Evolutionary conservation across 2,113 vertebrate species (phyloP).

Genomic region (Carassius auratus): DNA sequence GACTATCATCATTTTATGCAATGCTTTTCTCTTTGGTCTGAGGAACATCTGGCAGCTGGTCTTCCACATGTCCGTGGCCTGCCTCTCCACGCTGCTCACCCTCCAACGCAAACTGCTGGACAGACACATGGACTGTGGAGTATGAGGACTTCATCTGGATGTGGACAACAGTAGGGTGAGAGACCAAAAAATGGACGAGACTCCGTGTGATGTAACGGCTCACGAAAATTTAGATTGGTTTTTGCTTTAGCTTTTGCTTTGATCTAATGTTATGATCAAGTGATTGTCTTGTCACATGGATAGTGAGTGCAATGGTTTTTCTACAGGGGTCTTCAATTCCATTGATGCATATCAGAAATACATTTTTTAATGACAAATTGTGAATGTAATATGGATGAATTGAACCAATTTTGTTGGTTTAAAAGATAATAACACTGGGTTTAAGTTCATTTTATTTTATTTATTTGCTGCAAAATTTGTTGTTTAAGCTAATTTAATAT

Average conservation of each 20-base stretch:
- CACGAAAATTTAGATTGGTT: neutral
- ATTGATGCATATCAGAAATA: neutral
- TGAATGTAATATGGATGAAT: slow-evolving; percentile 12
- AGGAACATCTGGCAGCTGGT: slow-evolving; percentile 89
- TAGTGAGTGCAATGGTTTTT: slow-evolving; percentile 14
- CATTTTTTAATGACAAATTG: neutral
- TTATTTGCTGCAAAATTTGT: slow-evolving; percentile 14
- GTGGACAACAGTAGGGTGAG: neutral
- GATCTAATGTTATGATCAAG: neutral
- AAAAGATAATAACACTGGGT: neutral
- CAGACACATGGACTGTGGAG: slow-evolving; percentile 80
- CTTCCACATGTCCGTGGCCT: slow-evolving; percentile 88
- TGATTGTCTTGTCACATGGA: neutral
- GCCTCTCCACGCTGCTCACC: slow-evolving; percentile 84
- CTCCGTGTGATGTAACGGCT: neutral
- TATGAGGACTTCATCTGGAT: slow-evolving; percentile 71
- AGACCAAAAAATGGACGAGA: neutral
- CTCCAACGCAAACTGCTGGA: slow-evolving; percentile 83
- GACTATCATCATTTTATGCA: slow-evolving; percentile 81
- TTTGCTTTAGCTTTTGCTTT: slow-evolving; percentile 9
- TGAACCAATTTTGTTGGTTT: slow-evolving; percentile 1
- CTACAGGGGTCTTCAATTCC: slow-evolving; percentile 13
- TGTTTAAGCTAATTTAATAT: neutral
- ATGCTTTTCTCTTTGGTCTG: slow-evolving; percentile 82
- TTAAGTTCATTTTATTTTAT: neutral